Base-by-base conservation (phyloP, 2,797 vertebrate species). In the Delichon dasypus region DNA sequence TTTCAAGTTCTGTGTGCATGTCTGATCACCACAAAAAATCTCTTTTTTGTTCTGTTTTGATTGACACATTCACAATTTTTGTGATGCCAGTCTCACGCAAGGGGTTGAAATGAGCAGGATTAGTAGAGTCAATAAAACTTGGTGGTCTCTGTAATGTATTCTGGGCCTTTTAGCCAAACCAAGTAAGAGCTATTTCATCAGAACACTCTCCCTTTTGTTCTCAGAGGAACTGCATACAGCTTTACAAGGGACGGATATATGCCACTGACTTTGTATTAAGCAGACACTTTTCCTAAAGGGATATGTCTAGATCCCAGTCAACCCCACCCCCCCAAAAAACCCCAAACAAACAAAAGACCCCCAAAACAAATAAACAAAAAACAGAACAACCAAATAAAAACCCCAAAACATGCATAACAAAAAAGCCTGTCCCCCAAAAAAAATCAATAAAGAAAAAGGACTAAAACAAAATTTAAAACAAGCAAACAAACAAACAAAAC, bases 121-220 rank as follows among this genome's bases (percentile, higher is more conserved):
- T 55, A 71, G 38, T 40, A 60, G 29, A 47, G 19, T 74, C 38
- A 90, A 5, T 65, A 84, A 89, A 82, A 57, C 12, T 27, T 61
- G 62, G 45, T 85, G 73, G 47, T 73, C 47, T 91, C 76, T 54
- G 9, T 57, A 86, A 88, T 19, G 8, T 38, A 34, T 61, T 88
- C 74, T 82, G 77, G 55, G 79, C 29, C 23, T 87, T 85, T 91
- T 45, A 84, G 51, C 18, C 71, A 84, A 86, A 64, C 10, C 0
- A 1, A 76, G n/a, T 48, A 65, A 53, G 44, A 81, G 8, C 4
- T 45, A 6, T 62, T 93, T 88, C 51, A 60, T 62, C 55, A 73
- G 42, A 94, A 87, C 51, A 29, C 34, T 77, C 72, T 95, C 40
- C 26, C 40, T 95, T 88, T 87, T 89, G 53, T 57, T 93, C 60